Evolutionary conservation across 2,797 vertebrate genomes (phyloP), one percentile per base, ranked within the genome.

Genomic region (Sorex maritimensis): DNA sequence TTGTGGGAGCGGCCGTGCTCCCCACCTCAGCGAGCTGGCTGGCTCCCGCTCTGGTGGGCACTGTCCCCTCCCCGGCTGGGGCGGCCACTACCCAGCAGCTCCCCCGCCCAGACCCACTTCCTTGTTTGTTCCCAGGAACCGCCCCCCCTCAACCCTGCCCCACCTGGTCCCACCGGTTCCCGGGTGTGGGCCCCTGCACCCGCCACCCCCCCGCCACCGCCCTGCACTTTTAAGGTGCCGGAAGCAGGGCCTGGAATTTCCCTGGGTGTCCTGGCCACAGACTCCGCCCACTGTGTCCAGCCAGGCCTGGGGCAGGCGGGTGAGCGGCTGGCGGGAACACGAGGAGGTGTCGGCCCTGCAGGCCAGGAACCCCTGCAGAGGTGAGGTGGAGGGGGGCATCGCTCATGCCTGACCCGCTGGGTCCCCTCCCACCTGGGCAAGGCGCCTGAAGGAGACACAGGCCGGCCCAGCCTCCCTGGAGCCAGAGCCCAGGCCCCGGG

Each of bases 161-260:
- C 1, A 58, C 69, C 96, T 49, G 68, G 95, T 94, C 86, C 3
- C 96, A 86, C 96, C n/a, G 1, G 96, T 95, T 94, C 82, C 63
- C 7, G n/a, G 73, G 75, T 38, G 58, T 61, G 55, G 34, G 44
- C 9, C n/a, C 34, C 82, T 68, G 73, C 46, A 17, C 74, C 63
- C 7, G 75, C 24, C 75, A 61, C 63, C 71, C 26, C 55, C 12
- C 41, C 67, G 24, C 52, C 61, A 68, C 41, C 1, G 6, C 0
- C 17, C 69, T 34, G 65, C 34, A 78, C 84, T 90, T 81, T 65
- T 78, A 81, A 93, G 90, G 68, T 65, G 38, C 80, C 67, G 79
- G 46, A 52, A 87, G 23, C n/a, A 4, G 34, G 3, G 81, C 23
- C 80, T 30, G 79, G 86, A 86, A 77, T 79, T 28, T 58, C 34